Evolutionary conservation across 1,140 invertebrate genomes (phyloP), one percentile per base, ranked within the genome.

Genomic region (Drosophila malerkotliana): DNA sequence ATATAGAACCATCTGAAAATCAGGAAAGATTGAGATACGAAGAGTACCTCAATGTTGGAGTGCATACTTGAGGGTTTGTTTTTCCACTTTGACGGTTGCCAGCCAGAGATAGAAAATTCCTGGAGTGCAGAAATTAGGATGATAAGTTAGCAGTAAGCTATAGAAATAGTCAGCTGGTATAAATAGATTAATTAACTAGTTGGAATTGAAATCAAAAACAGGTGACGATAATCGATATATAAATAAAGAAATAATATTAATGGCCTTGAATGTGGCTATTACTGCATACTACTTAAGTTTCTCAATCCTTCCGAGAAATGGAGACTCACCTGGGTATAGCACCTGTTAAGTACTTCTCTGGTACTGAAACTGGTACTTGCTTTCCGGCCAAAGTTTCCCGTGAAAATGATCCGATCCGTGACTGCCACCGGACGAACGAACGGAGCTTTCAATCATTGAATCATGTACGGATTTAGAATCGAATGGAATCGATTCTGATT

Each of bases 381-480:
- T 47, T 47, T 3, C 44, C 15, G 6, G 14, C 18, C 59, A 41
- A 58, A 51, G 59, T 12, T 67, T 52, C 59, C 0, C 7, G n/a
- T n/a, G 32, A 18, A 41, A 64, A 32, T 63, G 34, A 39, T 47
- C 28, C 62, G 49, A 28, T 6, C 26, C 26, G 21, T 0, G 21
- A 21, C 7, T 24, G 48, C 15, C 7, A 14, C n/a, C 21, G 14
- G 49, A 10, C 28, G 18, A 18, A 18, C 18, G 7, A 18, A 18
- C 18, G 7, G 26, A 7, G 45, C 10, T 14, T n/a, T 24, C 59
- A 28, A 55, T 48, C 64, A 37, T 67, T 47, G 61, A 54, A 55
- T 67, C 49, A 55, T 10, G n/a, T 57, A 49, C 67, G 32, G 32
- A 69, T 57, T 69, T 69, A 57, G 52, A 44, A 28, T 12, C 21